phyloP scores from a whole-genome alignment of 2,797 vertebrate genomes.

The Aulostomus chinensis region DNA sequence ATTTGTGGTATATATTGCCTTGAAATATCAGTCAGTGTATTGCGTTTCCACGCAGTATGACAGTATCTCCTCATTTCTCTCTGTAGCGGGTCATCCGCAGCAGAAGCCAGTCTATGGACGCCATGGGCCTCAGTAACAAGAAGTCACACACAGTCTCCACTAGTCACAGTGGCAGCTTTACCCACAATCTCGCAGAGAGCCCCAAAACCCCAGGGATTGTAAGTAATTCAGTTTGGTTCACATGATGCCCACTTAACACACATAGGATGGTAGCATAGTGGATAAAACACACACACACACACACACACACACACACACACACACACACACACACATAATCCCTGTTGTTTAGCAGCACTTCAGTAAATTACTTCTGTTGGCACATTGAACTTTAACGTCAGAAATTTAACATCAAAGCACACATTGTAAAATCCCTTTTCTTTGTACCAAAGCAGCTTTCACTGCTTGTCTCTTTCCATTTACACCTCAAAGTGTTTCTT shows the following conservation, averaged over 20 bases:
- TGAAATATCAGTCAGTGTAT: slow-evolving; percentile 35
- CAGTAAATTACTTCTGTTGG: slow-evolving; percentile 26
- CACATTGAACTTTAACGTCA: slow-evolving; percentile 16
- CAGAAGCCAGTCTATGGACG: slow-evolving; percentile 92
- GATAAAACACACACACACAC: neutral
- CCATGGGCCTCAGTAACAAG: slow-evolving; percentile 91
- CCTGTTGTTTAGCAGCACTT: slow-evolving; percentile 18
- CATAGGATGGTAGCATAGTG: neutral
- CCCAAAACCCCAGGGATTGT: slow-evolving; percentile 91
- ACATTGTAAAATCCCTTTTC: slow-evolving; percentile 24
- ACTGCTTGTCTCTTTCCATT: slow-evolving; percentile 28
- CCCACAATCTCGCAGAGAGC: slow-evolving; percentile 88
- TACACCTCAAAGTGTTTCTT: slow-evolving; percentile 7
- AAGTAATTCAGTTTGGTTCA: slow-evolving; percentile 77
- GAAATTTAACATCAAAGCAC: slow-evolving; percentile 16
- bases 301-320: neutral
- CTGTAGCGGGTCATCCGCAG: slow-evolving; percentile 91
- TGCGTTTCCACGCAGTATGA: slow-evolving; percentile 58
- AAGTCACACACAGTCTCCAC: slow-evolving; percentile 89
- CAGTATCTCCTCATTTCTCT: slow-evolving; percentile 77
- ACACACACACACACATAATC: slow-evolving; percentile 3
- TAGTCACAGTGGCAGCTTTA: slow-evolving; percentile 93
- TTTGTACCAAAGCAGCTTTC: slow-evolving; percentile 18
- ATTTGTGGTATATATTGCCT: slow-evolving; percentile 3
- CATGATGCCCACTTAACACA: slow-evolving; percentile 37